Conservation (phyloP, 2,888 invertebrate species). For the Drosophila meridionalis region DNA sequence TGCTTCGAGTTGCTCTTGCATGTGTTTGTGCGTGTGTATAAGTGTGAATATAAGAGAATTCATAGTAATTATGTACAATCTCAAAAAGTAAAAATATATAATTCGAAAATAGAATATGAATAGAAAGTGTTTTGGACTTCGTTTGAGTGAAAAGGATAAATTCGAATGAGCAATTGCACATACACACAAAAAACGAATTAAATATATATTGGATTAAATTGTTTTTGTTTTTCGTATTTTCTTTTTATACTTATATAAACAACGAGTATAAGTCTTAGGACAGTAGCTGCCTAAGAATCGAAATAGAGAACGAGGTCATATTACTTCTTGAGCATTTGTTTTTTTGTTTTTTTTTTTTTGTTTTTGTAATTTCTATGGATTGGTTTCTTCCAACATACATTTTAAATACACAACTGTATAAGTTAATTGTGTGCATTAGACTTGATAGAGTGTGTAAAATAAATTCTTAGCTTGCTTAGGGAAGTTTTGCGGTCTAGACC, state of each 20-base stretch:
- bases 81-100: constrained; percentile 40
- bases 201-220: constrained; percentile 27
- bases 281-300: constrained; percentile 77
- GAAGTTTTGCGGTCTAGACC: constrained; percentile 66
- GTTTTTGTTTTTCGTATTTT: constrained; percentile 22
- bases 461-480: constrained; percentile 75
- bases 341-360: constrained; percentile 10
- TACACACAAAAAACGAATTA: constrained; percentile 68
- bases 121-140: constrained; percentile 24
- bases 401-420: constrained; percentile 68
- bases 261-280: constrained; percentile 71
- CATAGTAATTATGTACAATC: constrained; percentile 67
- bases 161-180: constrained; percentile 70
- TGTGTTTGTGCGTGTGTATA: constrained; percentile 31
- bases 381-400: constrained; percentile 33
- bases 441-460: constrained; percentile 62
- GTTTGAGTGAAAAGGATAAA: constrained; percentile 33
- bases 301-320: constrained; percentile 58
- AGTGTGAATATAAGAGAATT: constrained; percentile 40
- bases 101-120: constrained; percentile 41
- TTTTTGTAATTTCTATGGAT: constrained; percentile 17
- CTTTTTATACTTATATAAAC: constrained; percentile 52
- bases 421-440: constrained; percentile 55
- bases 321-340: constrained; percentile 65
- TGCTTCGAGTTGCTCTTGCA: constrained; percentile 56